Evolutionary conservation across 2,888 invertebrate genomes (phyloP).

Genomic region (Labia minor): DNA sequence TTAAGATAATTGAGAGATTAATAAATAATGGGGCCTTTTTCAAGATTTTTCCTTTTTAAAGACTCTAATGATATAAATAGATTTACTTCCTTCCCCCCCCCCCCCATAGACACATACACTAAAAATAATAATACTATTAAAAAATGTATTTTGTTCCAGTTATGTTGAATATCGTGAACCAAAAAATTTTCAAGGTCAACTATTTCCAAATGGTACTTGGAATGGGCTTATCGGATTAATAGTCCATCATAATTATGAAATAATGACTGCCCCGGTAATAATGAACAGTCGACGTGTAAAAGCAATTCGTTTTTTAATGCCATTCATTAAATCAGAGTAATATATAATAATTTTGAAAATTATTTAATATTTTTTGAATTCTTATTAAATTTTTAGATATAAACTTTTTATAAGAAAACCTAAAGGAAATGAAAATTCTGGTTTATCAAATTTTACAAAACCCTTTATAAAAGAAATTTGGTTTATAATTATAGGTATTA

Average conservation of each 20-base stretch:
- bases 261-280: background rate
- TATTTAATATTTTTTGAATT: too few relatives aligned
- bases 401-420: background rate
- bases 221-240: constrained; percentile 14
- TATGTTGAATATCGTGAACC: background rate
- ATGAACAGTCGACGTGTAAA: background rate
- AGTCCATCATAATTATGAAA: background rate
- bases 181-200: background rate
- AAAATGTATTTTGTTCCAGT: background rate
- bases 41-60: too few relatives aligned
- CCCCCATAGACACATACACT: too few relatives aligned
- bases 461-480: background rate
- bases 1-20: too few relatives aligned
- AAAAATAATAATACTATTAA: too few relatives aligned
- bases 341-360: background rate
- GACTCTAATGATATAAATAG: too few relatives aligned
- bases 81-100: too few relatives aligned
- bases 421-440: background rate
- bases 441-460: background rate
- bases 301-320: background rate
- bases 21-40: too few relatives aligned
- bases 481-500: background rate
- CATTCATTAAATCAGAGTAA: constrained; percentile 14
- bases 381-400: background rate
- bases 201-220: constrained; percentile 16